Evolutionary conservation across 2,888 invertebrate genomes (phyloP), one percentile per base, ranked within the genome.

Genomic region (Sphinx pinastri): DNA sequence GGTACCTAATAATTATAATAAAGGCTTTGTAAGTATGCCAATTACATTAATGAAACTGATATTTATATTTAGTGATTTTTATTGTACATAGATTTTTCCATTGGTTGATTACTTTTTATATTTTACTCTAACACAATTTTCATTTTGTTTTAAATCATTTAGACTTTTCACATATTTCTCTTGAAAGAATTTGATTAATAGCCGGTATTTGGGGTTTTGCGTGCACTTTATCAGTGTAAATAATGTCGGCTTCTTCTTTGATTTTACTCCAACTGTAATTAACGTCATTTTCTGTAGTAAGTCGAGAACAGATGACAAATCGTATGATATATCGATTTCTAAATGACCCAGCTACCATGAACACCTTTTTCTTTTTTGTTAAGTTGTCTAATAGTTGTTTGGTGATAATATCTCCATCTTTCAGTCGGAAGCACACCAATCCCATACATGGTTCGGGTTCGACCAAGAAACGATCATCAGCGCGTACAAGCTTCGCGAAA

Each of bases 381-480:
- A 99, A 92, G 70, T 94, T 95, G 69, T 97, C 96, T 67, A 98
- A 85, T 47, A 99, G 88, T 63, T 94, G 89, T 79, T 96, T 96
- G 0, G 97, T 98, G 10, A 95, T 81, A 55, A 90, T 92, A 85
- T 98, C 96, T 0, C 96, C 95, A 0, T 95, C 97, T 92, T 96
- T 97, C 49, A 98, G 88, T 80, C 98, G 95, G 87, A 99, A 99
- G 84, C 99, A 99, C 8, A 99, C 98, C 38, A 99, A 93, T 0
- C 98, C 98, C 94, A 99, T 94, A 0, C 95, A 94, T 1, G 96
- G 95, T 73, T 97, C 96, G 0, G 95, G 95, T 68, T 96, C 95
- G 8, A 99, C 90, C 84, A 99, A 96, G 85, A 99, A 99, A 73
- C 97, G 95, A 0, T 94, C 88, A 86, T 99, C 98, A 0, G 91